phyloP scores from a whole-genome alignment of 2,113 vertebrate species.

The Sinocyclocheilus grahami region DNA sequence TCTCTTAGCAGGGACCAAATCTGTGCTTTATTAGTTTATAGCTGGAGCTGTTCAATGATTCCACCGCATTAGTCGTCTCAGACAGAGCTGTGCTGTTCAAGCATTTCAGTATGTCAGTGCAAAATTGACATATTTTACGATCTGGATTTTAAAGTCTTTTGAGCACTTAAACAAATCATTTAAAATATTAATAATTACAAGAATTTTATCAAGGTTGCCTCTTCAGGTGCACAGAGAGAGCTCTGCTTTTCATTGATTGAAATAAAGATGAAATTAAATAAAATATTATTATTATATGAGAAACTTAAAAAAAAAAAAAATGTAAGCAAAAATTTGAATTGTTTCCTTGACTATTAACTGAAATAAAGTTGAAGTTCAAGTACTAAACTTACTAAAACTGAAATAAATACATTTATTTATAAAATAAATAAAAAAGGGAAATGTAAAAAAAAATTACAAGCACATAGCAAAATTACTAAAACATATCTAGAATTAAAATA shows the following conservation, averaged over 20 bases:
- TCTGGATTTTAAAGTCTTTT: neutral
- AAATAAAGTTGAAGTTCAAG: neutral
- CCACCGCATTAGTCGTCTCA: neutral
- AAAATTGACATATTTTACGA: neutral
- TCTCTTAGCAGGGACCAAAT: neutral
- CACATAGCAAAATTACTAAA: no score
- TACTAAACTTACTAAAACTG: neutral
- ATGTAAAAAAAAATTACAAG: no score
- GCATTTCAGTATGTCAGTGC: neutral
- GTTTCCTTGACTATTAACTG: neutral
- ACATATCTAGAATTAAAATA: no score
- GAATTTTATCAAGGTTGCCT: neutral
- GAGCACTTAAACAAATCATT: neutral
- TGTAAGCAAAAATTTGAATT: no score
- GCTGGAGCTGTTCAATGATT: constrained; percentile 11
- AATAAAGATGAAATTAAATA: no score
- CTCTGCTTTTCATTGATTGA: neutral
- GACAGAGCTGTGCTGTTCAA: neutral
- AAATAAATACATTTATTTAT: neutral
- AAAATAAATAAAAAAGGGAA: no score
- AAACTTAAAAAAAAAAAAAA: no score
- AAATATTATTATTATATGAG: no score
- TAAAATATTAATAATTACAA: neutral
- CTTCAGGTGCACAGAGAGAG: neutral
- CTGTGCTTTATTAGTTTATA: constrained; percentile 22